phyloP scores from a whole-genome alignment of 2,113 vertebrate genomes.

The Puffinus mauretanicus region DNA sequence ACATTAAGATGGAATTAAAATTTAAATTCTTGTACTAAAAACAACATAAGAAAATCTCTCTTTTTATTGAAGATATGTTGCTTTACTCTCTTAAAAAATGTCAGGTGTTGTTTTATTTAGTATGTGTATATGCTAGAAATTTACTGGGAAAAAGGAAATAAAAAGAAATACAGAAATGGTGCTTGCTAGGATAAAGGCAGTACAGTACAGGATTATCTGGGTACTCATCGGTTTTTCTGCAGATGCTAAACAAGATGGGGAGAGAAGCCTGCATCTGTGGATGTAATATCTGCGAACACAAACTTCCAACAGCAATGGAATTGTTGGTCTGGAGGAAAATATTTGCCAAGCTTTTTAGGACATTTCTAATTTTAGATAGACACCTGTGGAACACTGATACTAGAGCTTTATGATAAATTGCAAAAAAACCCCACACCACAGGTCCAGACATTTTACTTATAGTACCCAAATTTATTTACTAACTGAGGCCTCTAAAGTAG shows the following conservation, averaged over 20 bases:
- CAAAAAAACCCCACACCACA: fast-evolving
- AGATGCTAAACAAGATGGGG: background rate
- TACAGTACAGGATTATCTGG: background rate
- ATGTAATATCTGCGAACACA: background rate
- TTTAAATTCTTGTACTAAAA: background rate
- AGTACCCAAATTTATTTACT: background rate
- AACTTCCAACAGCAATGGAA: background rate
- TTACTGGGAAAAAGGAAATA: background rate
- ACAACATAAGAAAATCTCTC: background rate
- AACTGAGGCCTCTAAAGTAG: background rate
- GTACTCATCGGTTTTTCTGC: background rate
- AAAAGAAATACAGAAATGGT: background rate
- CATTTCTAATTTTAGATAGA: background rate
- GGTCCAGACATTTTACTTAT: background rate
- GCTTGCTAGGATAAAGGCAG: background rate
- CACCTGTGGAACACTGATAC: background rate
- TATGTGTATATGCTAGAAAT: background rate
- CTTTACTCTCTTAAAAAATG: background rate
- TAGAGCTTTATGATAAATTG: background rate
- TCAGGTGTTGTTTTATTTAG: background rate
- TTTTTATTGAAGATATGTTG: background rate
- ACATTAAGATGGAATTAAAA: background rate
- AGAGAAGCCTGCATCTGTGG: background rate
- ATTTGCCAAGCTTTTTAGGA: background rate
- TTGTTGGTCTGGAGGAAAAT: background rate